These are phyloP conservation scores for Andrena flavipes DNA, from an alignment of 2,888 invertebrate species.

Conservation along the genomic window DNA sequence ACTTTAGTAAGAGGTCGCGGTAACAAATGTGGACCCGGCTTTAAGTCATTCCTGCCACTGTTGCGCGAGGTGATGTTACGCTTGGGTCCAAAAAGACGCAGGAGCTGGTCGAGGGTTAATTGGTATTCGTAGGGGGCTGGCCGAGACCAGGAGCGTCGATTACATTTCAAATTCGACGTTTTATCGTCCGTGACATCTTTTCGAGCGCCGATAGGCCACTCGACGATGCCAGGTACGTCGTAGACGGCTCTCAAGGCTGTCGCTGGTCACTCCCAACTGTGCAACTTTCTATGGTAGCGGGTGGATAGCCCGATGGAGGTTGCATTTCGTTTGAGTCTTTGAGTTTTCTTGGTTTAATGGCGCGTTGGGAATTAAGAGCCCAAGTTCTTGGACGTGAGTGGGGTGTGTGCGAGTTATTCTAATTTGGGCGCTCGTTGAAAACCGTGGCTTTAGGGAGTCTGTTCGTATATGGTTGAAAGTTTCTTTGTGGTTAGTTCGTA, in stretches of 20 bases:
- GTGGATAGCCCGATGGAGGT: too few species aligned
- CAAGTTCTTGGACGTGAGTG: too few species aligned
- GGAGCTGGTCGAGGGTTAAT: neutral
- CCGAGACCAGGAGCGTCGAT: neutral
- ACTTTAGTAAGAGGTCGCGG: too few species aligned
- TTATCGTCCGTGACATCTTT: conserved; percentile 58
- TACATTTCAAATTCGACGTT: conserved; percentile 31
- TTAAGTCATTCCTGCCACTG: neutral
- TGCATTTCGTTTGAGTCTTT: too few species aligned
- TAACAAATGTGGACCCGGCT: neutral
- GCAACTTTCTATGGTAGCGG: conserved; percentile 66
- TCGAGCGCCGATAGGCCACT: neutral
- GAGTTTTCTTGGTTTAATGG: too few species aligned
- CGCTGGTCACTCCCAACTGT: conserved; percentile 26
- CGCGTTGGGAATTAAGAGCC: too few species aligned
- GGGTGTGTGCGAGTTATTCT: too few species aligned
- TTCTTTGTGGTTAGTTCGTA: too few species aligned
- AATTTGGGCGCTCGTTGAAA: conserved; percentile 12
- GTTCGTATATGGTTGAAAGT: too few species aligned
- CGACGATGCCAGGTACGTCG: conserved; percentile 28
- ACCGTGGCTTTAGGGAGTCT: too few species aligned
- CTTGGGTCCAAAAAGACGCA: too few species aligned
- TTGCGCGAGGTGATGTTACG: neutral
- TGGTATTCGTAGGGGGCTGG: neutral
- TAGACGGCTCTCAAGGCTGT: conserved; percentile 64